phyloP scores from a whole-genome alignment of 2,888 invertebrate genomes.

The Galerucella nymphaeae region DNA sequence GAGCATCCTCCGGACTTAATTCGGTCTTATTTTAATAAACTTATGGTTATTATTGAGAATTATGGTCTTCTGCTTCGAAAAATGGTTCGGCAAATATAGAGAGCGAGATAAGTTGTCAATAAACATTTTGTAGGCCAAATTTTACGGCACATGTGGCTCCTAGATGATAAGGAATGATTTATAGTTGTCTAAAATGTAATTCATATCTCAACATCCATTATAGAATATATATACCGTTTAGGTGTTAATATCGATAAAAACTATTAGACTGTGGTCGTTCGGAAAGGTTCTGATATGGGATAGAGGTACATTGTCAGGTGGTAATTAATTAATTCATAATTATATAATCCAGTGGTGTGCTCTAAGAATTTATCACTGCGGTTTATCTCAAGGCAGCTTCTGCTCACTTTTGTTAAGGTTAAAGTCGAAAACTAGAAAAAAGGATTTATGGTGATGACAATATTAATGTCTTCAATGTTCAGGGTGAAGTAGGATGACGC shows the following conservation, averaged over 20 bases:
- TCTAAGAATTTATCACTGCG: neutral
- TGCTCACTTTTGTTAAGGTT: no score
- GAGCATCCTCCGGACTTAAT: constrained; percentile 46
- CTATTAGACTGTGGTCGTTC: neutral
- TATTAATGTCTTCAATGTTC: no score
- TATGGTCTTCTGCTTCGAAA: neutral
- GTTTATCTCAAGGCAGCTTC: no score
- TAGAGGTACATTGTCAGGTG: neutral
- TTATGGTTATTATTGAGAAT: constrained; percentile 33
- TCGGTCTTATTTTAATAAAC: constrained; percentile 47
- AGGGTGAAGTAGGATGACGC: no score
- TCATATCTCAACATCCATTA: constrained; percentile 17
- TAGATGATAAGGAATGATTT: constrained; percentile 52
- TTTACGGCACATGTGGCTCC: constrained; percentile 54
- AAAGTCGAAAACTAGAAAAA: no score
- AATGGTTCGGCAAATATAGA: constrained; percentile 47
- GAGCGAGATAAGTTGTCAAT: constrained; percentile 51
- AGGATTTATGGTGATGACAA: no score
- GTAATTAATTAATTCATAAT: neutral
- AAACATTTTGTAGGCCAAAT: constrained; percentile 52
- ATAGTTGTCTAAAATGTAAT: constrained; percentile 30
- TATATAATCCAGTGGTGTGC: neutral
- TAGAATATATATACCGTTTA: neutral
- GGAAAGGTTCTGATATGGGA: neutral
- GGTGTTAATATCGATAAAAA: no score